A percentile compares a stretch with the other conserved stretches of the same genome.
phyloP scores from a whole-genome alignment of 2,113 vertebrate genomes.

The Uria lomvia region DNA sequence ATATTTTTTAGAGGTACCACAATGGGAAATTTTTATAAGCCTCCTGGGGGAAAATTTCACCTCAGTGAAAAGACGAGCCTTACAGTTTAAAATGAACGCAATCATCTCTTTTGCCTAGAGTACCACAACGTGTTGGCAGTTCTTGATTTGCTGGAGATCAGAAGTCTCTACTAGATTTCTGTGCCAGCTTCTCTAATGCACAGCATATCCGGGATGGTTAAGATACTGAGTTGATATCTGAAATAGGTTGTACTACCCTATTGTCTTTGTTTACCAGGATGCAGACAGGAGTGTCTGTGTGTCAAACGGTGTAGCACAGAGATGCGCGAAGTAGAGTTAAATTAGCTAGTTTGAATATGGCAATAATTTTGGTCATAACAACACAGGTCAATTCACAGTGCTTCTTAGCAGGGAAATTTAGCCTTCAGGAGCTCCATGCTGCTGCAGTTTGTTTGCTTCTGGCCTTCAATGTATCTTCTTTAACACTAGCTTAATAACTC shows the following conservation, averaged over 20 bases:
- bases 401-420: not conserved
- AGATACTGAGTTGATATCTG: not conserved
- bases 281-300: not conserved
- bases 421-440: not conserved
- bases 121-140: not conserved
- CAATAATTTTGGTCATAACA: not conserved
- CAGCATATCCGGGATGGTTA: not conserved
- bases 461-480: not conserved
- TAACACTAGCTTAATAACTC: not conserved
- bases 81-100: not conserved
- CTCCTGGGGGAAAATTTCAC: not conserved
- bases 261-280: not conserved
- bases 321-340: not conserved
- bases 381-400: not conserved
- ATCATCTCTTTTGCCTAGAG: not conserved
- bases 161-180: not conserved
- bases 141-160: not conserved
- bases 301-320: not conserved
- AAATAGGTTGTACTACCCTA: not conserved
- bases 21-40: not conserved
- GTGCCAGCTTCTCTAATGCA: not conserved
- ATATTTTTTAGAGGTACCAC: not conserved
- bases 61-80: not conserved
- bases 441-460: not conserved
- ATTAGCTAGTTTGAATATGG: not conserved